Conservation (phyloP, 2,797 vertebrate genomes). For the Astyanax mexicanus region DNA sequence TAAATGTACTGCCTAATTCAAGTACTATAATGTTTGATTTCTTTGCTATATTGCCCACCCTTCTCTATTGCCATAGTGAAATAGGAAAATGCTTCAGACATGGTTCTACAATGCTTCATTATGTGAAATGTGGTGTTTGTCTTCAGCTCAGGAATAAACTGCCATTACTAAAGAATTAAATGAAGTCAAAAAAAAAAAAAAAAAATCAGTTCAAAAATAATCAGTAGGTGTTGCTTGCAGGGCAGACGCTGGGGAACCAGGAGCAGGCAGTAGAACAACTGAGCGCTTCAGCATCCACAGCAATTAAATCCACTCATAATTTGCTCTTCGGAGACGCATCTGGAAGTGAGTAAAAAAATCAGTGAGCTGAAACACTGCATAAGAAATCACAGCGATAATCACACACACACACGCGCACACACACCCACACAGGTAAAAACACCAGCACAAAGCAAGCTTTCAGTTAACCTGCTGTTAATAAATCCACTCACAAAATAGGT, state of each 20-base stretch:
- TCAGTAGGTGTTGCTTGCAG: slow-evolving; percentile 20
- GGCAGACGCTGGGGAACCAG: slow-evolving; percentile 12
- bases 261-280: slow-evolving; percentile 13
- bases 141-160: not conserved
- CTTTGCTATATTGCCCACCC: too few species aligned
- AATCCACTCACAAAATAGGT: not conserved
- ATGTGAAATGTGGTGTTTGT: not conserved
- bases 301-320: slow-evolving; percentile 58
- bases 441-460: slow-evolving; percentile 45
- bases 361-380: slow-evolving; percentile 34
- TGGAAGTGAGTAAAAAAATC: slow-evolving; percentile 48
- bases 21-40: too few species aligned
- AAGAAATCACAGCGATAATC: slow-evolving; percentile 26
- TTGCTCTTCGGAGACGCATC: slow-evolving; percentile 54
- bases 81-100: not conserved
- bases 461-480: slow-evolving; percentile 31
- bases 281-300: slow-evolving; percentile 29
- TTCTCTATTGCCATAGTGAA: not conserved
- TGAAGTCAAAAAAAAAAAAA: not conserved
- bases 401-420: slow-evolving; percentile 29
- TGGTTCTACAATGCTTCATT: not conserved
- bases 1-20: too few species aligned
- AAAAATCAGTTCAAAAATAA: slow-evolving; percentile 16
- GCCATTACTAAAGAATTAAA: slow-evolving; percentile 10
- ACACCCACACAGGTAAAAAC: slow-evolving; percentile 25